Evolutionary conservation across 1,140 invertebrate species (phyloP).

Genomic region (Drosophila kepulauana): DNA sequence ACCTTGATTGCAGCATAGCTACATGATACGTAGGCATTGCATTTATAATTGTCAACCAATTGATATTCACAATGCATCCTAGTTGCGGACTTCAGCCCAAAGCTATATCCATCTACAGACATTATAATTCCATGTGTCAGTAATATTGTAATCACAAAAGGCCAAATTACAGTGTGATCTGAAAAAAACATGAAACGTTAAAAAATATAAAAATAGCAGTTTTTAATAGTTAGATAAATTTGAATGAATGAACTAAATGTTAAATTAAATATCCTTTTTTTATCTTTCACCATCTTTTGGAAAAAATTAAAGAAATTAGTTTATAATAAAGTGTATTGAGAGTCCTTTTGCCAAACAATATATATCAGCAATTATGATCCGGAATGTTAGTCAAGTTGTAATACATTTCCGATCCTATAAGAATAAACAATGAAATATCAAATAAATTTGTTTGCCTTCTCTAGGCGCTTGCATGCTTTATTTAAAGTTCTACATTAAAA

Average conservation of each 20-base stretch:
- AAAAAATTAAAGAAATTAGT: no score
- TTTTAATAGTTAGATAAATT: no score
- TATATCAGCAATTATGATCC: no score
- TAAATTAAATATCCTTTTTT: no score
- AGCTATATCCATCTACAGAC: background rate
- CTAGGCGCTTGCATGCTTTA: constrained; percentile 50
- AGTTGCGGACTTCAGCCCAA: background rate
- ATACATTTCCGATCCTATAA: no score
- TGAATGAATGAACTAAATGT: no score
- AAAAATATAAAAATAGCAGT: no score
- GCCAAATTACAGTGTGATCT: background rate
- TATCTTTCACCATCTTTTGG: no score
- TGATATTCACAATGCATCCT: constrained; percentile 8
- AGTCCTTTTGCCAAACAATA: no score
- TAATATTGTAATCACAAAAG: background rate
- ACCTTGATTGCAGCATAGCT: constrained; percentile 27
- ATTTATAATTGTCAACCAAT: constrained; percentile 52
- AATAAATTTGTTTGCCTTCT: constrained; percentile 32
- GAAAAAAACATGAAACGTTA: background rate
- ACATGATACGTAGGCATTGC: constrained; percentile 59
- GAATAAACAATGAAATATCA: background rate
- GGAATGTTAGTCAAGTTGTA: no score
- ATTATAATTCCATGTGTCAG: background rate
- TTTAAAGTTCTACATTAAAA: constrained; percentile 14
- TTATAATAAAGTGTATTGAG: no score